A percentile compares a stretch with the other conserved stretches of the same genome.
Evolutionary conservation across 2,797 vertebrate genomes (phyloP).

Genomic region (Thaleichthys pacificus): DNA sequence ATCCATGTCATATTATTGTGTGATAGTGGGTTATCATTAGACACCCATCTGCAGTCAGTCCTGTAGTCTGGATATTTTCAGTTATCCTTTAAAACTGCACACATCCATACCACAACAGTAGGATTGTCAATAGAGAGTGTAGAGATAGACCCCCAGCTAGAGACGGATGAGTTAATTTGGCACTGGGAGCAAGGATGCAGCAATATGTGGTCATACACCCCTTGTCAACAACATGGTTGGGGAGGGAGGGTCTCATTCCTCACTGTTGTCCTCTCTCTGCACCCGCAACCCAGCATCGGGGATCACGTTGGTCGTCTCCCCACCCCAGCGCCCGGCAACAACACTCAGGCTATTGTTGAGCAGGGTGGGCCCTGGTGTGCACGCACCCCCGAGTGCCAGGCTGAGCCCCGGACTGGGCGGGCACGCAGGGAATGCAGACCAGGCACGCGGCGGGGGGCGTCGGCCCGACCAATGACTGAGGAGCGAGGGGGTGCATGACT

Average conservation of each 20-base stretch:
- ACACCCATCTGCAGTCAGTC: background rate
- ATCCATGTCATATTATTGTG: background rate
- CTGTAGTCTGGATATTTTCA: too few species aligned
- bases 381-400: conserved; percentile 61
- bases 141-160: conserved; percentile 19
- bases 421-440: conserved; percentile 68
- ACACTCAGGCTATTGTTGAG: conserved; percentile 72
- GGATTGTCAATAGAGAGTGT: conserved; percentile 27
- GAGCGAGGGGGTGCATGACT: conserved; percentile 32
- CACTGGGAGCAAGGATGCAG: conserved; percentile 30
- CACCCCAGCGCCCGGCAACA: conserved; percentile 33
- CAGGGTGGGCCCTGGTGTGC: conserved; percentile 29
- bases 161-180: conserved; percentile 44
- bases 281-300: conserved; percentile 18
- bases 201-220: conserved; percentile 43
- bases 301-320: conserved; percentile 44
- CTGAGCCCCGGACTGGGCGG: conserved; percentile 60
- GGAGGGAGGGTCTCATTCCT: background rate
- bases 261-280: background rate
- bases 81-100: too few species aligned
- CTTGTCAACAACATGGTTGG: conserved; percentile 11
- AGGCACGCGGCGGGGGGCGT: conserved; percentile 15
- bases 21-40: background rate
- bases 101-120: background rate
- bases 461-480: conserved; percentile 36